Evolutionary conservation across 2,888 invertebrate species (phyloP).

Genomic region (Bembecia ichneumoniformis): DNA sequence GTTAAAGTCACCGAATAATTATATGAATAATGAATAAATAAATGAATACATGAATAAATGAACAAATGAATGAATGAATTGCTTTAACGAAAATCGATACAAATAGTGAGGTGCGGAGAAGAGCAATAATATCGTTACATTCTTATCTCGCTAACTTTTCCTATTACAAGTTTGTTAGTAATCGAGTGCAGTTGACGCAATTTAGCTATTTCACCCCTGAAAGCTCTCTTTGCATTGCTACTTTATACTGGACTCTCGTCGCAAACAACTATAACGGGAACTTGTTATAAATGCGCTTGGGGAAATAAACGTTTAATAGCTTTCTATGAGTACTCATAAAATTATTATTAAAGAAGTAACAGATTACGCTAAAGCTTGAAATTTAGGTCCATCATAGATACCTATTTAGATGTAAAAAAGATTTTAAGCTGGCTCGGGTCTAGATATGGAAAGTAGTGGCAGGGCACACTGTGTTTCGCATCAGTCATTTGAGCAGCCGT

Average conservation of each 20-base stretch:
- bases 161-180: conserved; percentile 57
- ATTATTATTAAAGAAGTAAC: too few relatives aligned
- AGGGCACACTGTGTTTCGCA: too few relatives aligned
- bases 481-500: too few relatives aligned
- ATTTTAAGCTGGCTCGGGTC: too few relatives aligned
- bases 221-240: conserved; percentile 23
- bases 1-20: too few relatives aligned
- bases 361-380: too few relatives aligned
- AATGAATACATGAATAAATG: too few relatives aligned
- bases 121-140: not conserved
- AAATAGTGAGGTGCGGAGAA: not conserved
- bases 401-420: too few relatives aligned
- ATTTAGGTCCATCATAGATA: too few relatives aligned
- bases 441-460: too few relatives aligned
- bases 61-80: too few relatives aligned
- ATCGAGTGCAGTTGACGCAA: conserved; percentile 27
- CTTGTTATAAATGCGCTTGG: not conserved
- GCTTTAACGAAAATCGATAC: not conserved
- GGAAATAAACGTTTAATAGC: not conserved
- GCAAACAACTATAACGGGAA: not conserved
- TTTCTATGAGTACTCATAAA: not conserved
- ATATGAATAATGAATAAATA: too few relatives aligned
- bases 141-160: conserved; percentile 28
- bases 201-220: conserved; percentile 34
- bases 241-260: conserved; percentile 15